These are phyloP conservation scores for Aphelenchoides fujianensis DNA, from an alignment of 1,140 invertebrate genomes.

Conservation along the genomic window DNA sequence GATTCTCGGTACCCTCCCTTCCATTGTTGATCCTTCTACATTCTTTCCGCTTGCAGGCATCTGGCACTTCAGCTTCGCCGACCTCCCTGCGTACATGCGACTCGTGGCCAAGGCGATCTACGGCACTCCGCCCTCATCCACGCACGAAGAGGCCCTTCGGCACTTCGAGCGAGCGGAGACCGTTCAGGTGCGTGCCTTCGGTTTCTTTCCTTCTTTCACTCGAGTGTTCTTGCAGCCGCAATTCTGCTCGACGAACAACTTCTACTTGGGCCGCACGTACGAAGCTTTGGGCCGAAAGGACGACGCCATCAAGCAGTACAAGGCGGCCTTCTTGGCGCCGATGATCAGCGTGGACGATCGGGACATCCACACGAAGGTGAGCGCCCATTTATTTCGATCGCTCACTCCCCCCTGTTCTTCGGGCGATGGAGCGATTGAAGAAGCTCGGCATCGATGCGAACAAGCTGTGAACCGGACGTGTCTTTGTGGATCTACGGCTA, in stretches of 20 bases:
- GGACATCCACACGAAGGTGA: slow-evolving; percentile 48
- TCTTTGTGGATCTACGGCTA: too few species aligned
- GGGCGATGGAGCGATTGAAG: slow-evolving; percentile 47
- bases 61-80: slow-evolving; percentile 60
- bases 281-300: slow-evolving; percentile 44
- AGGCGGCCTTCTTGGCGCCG: slow-evolving; percentile 48
- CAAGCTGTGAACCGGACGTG: slow-evolving; percentile 2
- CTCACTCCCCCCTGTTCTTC: slow-evolving; percentile 2
- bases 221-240: slow-evolving; percentile 45
- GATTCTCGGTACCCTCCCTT: slow-evolving; percentile 51
- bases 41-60: slow-evolving; percentile 53
- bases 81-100: slow-evolving; percentile 42
- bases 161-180: slow-evolving; percentile 56
- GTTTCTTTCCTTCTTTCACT: slow-evolving; percentile 30
- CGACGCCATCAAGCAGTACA: slow-evolving; percentile 51
- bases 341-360: slow-evolving; percentile 54
- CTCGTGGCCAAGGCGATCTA: slow-evolving; percentile 52
- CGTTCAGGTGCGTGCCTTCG: slow-evolving; percentile 31
- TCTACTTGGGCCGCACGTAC: slow-evolving; percentile 53
- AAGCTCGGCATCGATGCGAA: slow-evolving; percentile 38
- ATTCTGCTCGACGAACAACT: slow-evolving; percentile 58
- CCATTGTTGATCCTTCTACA: background rate
- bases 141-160: slow-evolving; percentile 57
- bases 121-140: slow-evolving; percentile 52
- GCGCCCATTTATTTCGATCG: background rate